phyloP scores from a whole-genome alignment of 1,140 invertebrate species.

The Zaprionus camerounensis region DNA sequence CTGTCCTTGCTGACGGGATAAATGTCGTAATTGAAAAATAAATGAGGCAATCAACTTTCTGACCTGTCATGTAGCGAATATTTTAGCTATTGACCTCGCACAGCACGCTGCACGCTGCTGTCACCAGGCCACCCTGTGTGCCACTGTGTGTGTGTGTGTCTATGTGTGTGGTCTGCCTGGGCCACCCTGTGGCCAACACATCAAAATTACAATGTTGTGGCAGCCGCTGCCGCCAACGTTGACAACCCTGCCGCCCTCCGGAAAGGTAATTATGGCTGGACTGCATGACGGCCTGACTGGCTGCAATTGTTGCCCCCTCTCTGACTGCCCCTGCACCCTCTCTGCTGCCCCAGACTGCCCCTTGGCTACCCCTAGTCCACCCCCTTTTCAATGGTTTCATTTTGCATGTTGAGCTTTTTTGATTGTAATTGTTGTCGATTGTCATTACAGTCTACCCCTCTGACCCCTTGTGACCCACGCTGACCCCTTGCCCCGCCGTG shows the following conservation, averaged over 20 bases:
- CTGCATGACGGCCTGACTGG: conserved; percentile 12
- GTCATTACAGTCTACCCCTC: conserved; percentile 59
- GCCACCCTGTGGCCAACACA: conserved; percentile 38
- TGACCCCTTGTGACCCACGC: too few species aligned
- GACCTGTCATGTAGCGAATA: conserved; percentile 79
- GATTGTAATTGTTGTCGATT: conserved; percentile 83
- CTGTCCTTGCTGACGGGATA: conserved; percentile 54
- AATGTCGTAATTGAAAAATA: conserved; percentile 83
- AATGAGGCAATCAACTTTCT: conserved; percentile 81
- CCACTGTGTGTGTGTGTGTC: neutral
- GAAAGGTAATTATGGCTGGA: conserved; percentile 74
- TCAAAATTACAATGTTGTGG: conserved; percentile 79
- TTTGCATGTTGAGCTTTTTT: conserved; percentile 72
- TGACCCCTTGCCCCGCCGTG: neutral
- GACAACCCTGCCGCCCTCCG: conserved; percentile 20
- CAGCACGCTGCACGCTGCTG: conserved; percentile 1
- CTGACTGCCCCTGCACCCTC: conserved; percentile 6
- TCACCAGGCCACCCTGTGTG: too few species aligned
- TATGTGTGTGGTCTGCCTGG: neutral
- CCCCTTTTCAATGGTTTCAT: conserved; percentile 45
- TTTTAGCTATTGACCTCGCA: conserved; percentile 74
- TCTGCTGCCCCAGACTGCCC: neutral
- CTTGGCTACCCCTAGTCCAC: neutral
- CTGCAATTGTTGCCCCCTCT: conserved; percentile 17
- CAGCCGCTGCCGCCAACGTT: conserved; percentile 47